phyloP scores from a whole-genome alignment of 2,888 invertebrate genomes.

The Julus scandinavius region DNA sequence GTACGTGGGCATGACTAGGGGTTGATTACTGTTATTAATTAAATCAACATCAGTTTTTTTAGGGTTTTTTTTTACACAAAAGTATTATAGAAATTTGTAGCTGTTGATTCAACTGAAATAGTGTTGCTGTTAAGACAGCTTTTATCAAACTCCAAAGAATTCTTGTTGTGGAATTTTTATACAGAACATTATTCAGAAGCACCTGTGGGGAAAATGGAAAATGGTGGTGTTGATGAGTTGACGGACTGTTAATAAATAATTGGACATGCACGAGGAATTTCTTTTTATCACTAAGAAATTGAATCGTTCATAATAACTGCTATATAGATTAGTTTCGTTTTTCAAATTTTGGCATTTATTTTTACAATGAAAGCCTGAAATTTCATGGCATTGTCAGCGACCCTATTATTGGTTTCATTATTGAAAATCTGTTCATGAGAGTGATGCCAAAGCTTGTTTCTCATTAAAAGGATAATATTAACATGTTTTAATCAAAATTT shows the following conservation, averaged over 20 bases:
- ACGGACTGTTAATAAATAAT: constrained; percentile 22
- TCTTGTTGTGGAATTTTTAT: not conserved
- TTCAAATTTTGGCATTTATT: not conserved
- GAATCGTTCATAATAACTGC: not conserved
- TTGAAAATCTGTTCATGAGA: not conserved
- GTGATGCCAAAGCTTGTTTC: not conserved
- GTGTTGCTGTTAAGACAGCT: not conserved
- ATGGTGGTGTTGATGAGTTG: not conserved
- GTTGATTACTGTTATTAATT: not conserved
- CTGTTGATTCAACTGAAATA: not conserved
- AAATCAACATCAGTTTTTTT: not conserved
- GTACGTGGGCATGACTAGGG: not conserved
- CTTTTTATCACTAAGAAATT: not conserved
- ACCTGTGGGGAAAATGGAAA: not conserved
- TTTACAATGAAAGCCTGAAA: not conserved
- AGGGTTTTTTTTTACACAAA: not conserved
- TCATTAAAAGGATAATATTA: not conserved
- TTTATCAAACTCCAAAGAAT: not conserved
- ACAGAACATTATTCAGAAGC: not conserved
- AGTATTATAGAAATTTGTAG: not conserved
- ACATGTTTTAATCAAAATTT: no score
- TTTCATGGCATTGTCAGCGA: no score
- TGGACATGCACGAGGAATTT: not conserved
- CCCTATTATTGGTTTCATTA: not conserved
- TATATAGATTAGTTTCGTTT: not conserved